Conservation (phyloP, 2,888 invertebrate genomes). For the Chloroclysta siterata region DNA sequence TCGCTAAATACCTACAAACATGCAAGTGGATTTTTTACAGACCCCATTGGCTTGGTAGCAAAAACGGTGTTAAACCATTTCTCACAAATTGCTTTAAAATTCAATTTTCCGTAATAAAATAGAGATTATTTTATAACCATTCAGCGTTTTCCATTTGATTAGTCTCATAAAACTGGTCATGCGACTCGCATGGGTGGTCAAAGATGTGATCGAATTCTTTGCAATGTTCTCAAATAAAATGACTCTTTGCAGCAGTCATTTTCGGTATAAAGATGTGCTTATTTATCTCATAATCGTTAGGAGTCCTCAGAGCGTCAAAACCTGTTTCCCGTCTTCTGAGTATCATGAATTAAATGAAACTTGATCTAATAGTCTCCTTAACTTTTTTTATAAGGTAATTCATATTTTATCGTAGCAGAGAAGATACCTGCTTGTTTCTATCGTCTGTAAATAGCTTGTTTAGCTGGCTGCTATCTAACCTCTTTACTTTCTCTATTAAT, state of each 20-base stretch:
- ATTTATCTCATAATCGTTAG: conserved; percentile 1
- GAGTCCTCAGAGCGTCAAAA: background rate
- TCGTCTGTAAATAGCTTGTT: background rate
- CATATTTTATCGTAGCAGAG: background rate
- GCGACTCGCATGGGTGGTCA: background rate
- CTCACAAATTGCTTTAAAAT: background rate
- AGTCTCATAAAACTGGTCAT: background rate
- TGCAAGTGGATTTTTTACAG: too few species aligned
- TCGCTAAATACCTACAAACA: too few species aligned
- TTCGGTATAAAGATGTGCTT: background rate
- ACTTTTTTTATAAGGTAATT: conserved; percentile 1
- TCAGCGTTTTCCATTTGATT: background rate
- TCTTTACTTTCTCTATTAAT: background rate
- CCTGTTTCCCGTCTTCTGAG: conserved; percentile 1
- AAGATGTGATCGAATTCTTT: background rate
- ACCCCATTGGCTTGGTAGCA: too few species aligned
- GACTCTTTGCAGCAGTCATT: background rate
- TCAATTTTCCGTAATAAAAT: background rate
- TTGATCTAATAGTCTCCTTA: conserved; percentile 1
- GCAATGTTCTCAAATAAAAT: background rate
- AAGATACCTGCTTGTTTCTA: background rate
- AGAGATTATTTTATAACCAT: too few species aligned
- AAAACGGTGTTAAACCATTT: too few species aligned
- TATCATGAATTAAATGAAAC: background rate
- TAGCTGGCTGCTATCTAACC: background rate